phyloP scores from a whole-genome alignment of 2,888 invertebrate genomes.

The Yponomeuta plumbellus region DNA sequence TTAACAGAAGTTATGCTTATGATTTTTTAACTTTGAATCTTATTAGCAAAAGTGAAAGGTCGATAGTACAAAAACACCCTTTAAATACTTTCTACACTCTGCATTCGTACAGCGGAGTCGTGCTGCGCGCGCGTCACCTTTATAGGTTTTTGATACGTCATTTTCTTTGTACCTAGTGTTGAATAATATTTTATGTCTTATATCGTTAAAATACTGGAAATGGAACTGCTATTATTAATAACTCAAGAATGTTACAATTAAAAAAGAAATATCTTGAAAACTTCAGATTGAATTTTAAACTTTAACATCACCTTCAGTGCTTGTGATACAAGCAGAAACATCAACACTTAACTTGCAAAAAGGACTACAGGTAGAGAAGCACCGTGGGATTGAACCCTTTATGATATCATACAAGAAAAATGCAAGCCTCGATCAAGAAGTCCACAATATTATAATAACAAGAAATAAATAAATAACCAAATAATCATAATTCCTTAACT shows the following conservation, averaged over 20 bases:
- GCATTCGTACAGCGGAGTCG: constrained; percentile 29
- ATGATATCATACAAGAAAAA: constrained; percentile 20
- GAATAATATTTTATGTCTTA: constrained; percentile 10
- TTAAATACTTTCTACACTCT: background rate
- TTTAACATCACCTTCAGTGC: background rate
- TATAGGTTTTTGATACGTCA: constrained; percentile 32
- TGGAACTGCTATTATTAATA: background rate
- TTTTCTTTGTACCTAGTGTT: constrained; percentile 28
- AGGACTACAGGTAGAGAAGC: background rate
- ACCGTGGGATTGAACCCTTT: constrained; percentile 16
- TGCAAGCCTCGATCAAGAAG: constrained; percentile 22
- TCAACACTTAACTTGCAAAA: background rate
- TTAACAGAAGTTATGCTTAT: background rate
- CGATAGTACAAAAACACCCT: background rate
- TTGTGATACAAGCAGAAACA: background rate
- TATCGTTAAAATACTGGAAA: background rate
- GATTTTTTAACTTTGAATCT: background rate
- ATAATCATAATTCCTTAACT: constrained; percentile 33
- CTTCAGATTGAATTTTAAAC: too few relatives aligned
- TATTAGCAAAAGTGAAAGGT: background rate
- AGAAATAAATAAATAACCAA: constrained; percentile 20
- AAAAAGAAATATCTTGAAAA: too few relatives aligned
- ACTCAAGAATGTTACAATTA: background rate
- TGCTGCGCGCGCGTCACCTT: constrained; percentile 36
- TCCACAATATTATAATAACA: constrained; percentile 21